Conservation (phyloP, 2,113 vertebrate species). For the Corythornis vintsioides region DNA sequence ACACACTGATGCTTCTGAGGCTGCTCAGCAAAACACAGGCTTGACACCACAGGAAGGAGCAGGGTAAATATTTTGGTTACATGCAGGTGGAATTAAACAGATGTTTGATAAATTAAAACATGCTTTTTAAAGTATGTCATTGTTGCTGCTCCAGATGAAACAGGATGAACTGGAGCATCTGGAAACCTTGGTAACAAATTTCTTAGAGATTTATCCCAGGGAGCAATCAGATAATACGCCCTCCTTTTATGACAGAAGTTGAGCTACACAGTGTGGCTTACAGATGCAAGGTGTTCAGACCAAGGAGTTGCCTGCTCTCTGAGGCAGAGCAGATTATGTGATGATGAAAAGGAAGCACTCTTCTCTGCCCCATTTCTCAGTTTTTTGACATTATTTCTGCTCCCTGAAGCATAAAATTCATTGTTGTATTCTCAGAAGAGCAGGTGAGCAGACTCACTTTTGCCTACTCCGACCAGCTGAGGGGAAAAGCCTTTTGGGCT, state of each 20-base stretch:
- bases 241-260: slow-evolving; percentile 30
- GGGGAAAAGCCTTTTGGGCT: neutral
- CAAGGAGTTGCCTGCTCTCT: neutral
- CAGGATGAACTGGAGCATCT: slow-evolving; percentile 44
- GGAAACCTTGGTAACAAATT: slow-evolving; percentile 65
- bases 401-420: neutral
- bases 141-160: slow-evolving; percentile 25
- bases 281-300: slow-evolving; percentile 5
- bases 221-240: slow-evolving; percentile 23
- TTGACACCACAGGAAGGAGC: slow-evolving; percentile 28
- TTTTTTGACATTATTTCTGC: neutral
- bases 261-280: neutral
- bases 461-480: neutral
- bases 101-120: slow-evolving; percentile 39
- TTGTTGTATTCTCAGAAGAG: neutral
- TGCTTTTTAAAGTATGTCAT: slow-evolving; percentile 9
- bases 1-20: neutral
- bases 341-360: neutral
- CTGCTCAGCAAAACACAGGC: slow-evolving; percentile 30
- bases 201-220: slow-evolving; percentile 26
- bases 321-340: neutral
- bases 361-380: slow-evolving; percentile 8
- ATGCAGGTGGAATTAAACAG: slow-evolving; percentile 59
- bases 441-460: accelerated
- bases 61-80: slow-evolving; percentile 59